phyloP scores from a whole-genome alignment of 2,888 invertebrate genomes.

The Xylota segnis region DNA sequence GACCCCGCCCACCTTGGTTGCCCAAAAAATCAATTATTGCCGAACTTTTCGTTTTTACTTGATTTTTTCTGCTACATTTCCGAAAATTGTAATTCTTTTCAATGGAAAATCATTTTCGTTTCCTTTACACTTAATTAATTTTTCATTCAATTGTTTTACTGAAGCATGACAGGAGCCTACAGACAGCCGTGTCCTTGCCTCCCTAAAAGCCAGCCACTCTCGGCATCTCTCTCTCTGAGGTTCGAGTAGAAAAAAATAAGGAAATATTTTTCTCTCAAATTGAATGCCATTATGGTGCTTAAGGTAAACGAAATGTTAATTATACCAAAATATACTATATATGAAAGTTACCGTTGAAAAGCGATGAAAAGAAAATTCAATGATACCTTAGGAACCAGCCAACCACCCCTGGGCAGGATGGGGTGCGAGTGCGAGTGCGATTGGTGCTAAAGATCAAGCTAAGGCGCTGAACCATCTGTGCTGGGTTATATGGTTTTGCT shows the following conservation, averaged over 20 bases:
- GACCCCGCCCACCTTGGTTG: background rate
- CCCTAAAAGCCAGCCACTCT: background rate
- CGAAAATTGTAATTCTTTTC: slow-evolving; percentile 4
- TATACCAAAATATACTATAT: slow-evolving; percentile 24
- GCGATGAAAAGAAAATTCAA: slow-evolving; percentile 27
- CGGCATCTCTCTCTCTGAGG: background rate
- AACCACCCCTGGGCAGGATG: background rate
- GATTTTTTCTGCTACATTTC: background rate
- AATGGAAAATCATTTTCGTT: slow-evolving; percentile 20
- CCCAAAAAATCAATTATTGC: slow-evolving; percentile 15
- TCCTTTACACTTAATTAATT: slow-evolving; percentile 28
- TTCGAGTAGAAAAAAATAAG: slow-evolving; percentile 1
- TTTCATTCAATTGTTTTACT: slow-evolving; percentile 31
- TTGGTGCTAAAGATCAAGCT: background rate
- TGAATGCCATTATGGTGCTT: slow-evolving; percentile 17
- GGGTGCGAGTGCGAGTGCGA: too few species aligned
- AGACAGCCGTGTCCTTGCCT: background rate
- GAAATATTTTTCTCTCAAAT: slow-evolving; percentile 14
- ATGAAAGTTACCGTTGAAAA: background rate
- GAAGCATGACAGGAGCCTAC: background rate
- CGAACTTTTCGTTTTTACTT: background rate
- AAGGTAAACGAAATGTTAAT: slow-evolving; percentile 30
- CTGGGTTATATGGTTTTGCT: background rate
- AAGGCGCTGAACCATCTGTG: slow-evolving; percentile 14
- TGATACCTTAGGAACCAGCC: slow-evolving; percentile 9